Evolutionary conservation across 2,888 invertebrate genomes (phyloP), one percentile per base, ranked within the genome.

Genomic region (Cactoblastis cactorum): DNA sequence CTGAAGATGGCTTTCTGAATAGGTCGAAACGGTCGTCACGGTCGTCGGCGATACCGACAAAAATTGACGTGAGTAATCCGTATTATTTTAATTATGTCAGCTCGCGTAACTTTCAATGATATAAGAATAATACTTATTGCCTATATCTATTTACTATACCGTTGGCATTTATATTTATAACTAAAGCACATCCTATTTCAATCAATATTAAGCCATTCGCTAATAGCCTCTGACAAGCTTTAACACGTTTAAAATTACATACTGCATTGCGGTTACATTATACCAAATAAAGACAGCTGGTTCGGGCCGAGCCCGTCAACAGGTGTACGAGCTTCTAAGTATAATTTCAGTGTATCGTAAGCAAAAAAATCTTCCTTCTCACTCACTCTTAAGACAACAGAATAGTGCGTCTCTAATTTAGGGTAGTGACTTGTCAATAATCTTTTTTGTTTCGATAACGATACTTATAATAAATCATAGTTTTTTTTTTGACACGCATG

Each of bases 301-400:
- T 41, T 32, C 32, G 32, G 38, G 62, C 60, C 55, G 57, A 58
- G 59, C 59, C 57, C 58, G 57, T 58, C 66, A 74, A 77, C 83
- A 83, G 83, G 82, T 83, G 83, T 70, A 71, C 80, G 75, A 69
- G 80, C 68, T 74, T 60, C 57, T 49, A 51, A 54, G 62, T 65
- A 65, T 65, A 62, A 19, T 32, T 34, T 19, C 19, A 1, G 6
- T n/a, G 18, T 22, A 46, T 46, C 19, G 4, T 34, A 12, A 47
- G 32, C 53, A 28, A 38, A 12, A 49, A 58, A 37, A 37, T 8
- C 11, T 56, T 35, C 60, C 57, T 43, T 69, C 71, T 64, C 63
- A 35, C 61, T 73, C 56, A 45, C 55, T 49, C 60, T 45, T 59
- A 45, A 51, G 55, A 63, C 58, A 67, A 61, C 47, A 43, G 49